Conservation (phyloP, 1,140 invertebrate genomes). For the Cotesia typhae region DNA sequence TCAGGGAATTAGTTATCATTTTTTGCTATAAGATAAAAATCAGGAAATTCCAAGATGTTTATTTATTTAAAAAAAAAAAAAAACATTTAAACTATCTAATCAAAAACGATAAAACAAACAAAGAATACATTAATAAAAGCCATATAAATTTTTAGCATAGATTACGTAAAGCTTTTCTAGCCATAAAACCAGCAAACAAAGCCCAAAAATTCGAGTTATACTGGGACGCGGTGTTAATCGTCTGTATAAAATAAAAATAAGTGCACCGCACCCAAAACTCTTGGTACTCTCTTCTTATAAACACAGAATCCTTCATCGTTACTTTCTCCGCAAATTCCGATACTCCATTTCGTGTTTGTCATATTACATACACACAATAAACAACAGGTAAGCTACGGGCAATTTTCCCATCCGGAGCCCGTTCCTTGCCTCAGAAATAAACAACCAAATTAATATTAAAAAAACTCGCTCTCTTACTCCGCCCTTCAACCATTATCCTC, state of each 20-base stretch:
- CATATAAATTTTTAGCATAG: neutral
- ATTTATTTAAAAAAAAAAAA: no score
- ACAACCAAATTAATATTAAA: no score
- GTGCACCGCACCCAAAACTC: constrained; percentile 11
- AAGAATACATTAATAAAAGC: neutral
- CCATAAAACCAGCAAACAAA: neutral
- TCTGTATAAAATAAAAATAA: neutral
- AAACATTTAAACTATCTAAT: no score
- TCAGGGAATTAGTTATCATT: no score
- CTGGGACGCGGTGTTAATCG: neutral
- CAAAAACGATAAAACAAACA: no score
- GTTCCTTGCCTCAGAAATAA: neutral
- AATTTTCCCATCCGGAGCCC: neutral
- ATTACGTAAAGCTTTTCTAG: no score
- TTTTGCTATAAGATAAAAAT: no score
- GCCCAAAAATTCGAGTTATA: neutral
- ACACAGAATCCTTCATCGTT: constrained; percentile 21
- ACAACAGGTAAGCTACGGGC: neutral
- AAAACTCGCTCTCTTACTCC: no score
- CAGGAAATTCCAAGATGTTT: no score
- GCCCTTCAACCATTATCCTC: no score
- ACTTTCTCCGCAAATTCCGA: constrained; percentile 43
- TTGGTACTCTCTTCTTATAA: no score
- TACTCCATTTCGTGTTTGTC: constrained; percentile 36
- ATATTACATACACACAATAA: constrained; percentile 34